These are phyloP conservation scores for Orchestia grillus DNA, from an alignment of 1,140 invertebrate species.

Conservation along the genomic window DNA sequence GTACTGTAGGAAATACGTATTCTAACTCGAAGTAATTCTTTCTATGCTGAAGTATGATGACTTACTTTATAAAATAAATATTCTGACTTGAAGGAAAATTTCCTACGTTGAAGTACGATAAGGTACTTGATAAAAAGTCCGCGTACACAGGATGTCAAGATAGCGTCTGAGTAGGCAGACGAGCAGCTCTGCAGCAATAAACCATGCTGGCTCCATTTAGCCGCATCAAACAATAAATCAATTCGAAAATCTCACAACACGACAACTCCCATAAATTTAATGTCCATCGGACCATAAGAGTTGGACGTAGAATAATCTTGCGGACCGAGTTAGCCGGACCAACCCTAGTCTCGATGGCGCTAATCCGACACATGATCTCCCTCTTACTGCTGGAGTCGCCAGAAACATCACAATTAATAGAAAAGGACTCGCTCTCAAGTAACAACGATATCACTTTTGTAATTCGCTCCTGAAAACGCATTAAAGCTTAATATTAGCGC, in stretches of 20 bases:
- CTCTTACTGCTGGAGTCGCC: neutral
- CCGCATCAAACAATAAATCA: constrained; percentile 53
- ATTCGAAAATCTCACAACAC: constrained; percentile 49
- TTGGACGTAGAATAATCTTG: constrained; percentile 31
- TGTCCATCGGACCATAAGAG: constrained; percentile 45
- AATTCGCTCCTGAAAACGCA: neutral
- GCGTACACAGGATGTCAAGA: neutral
- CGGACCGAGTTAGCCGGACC: constrained; percentile 25
- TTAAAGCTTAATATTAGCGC: neutral
- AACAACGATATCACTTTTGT: neutral
- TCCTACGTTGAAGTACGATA: neutral
- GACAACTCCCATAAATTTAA: constrained; percentile 50
- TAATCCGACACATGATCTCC: constrained; percentile 42
- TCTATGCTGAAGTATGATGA: too few relatives aligned
- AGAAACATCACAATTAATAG: neutral
- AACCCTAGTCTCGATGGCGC: neutral
- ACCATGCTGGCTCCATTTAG: constrained; percentile 37
- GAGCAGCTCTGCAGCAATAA: neutral
- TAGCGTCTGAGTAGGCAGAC: neutral
- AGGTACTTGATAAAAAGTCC: neutral
- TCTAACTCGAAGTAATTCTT: too few relatives aligned
- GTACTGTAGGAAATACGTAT: too few relatives aligned
- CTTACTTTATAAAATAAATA: too few relatives aligned
- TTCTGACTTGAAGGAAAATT: too few relatives aligned
- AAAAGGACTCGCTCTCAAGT: neutral